These are phyloP conservation scores for Eupithecia subumbrata DNA, from an alignment of 2,888 invertebrate species.

Conservation along the genomic window DNA sequence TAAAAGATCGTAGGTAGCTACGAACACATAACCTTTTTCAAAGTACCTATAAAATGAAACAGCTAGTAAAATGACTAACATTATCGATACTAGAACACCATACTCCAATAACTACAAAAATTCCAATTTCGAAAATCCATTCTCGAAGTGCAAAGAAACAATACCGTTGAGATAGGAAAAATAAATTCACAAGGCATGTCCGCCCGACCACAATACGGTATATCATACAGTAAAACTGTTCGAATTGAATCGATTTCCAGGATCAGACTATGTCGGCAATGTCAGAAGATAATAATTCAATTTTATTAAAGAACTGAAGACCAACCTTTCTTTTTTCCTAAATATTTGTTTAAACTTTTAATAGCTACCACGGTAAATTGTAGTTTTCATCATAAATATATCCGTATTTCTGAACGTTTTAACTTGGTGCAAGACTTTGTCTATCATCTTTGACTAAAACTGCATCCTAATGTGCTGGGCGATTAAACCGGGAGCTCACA, in stretches of 20 bases:
- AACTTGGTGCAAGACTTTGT: not conserved
- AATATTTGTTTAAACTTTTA: too few relatives aligned
- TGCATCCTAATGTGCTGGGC: not conserved
- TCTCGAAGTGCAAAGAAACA: slow-evolving; percentile 48
- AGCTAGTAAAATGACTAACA: slow-evolving; percentile 15
- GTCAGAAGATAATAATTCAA: not conserved
- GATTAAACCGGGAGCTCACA: too few relatives aligned
- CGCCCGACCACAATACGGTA: slow-evolving; percentile 38
- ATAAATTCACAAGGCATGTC: slow-evolving; percentile 51
- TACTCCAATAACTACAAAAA: slow-evolving; percentile 34
- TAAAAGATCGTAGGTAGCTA: not conserved
- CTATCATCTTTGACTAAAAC: not conserved
- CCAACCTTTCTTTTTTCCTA: too few relatives aligned
- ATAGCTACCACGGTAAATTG: too few relatives aligned
- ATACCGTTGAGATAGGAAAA: slow-evolving; percentile 50
- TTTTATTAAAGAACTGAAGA: not conserved
- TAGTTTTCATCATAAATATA: too few relatives aligned
- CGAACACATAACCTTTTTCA: not conserved
- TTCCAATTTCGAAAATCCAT: slow-evolving; percentile 36
- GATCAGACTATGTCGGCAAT: not conserved
- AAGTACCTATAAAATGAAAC: not conserved
- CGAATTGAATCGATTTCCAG: not conserved
- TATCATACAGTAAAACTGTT: slow-evolving; percentile 17
- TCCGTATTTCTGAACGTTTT: too few relatives aligned
- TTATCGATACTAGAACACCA: slow-evolving; percentile 24